Evolutionary conservation across 2,888 invertebrate species (phyloP).

Genomic region (Andricus quercusramuli): DNA sequence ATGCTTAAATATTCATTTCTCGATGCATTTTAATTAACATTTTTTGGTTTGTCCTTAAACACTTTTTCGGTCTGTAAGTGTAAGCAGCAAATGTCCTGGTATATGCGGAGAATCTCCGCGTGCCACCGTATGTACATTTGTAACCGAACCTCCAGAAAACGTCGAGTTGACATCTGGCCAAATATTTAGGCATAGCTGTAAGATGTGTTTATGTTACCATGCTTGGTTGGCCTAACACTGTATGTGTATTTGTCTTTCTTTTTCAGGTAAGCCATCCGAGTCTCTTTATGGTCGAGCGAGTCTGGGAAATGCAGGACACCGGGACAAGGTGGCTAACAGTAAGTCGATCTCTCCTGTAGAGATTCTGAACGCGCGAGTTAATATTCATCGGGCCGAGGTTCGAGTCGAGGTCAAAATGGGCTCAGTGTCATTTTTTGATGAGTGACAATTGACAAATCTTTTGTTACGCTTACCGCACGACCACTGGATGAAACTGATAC

Average conservation of each 20-base stretch:
- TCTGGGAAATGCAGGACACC: constrained; percentile 46
- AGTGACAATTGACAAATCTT: constrained; percentile 41
- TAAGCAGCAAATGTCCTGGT: neutral
- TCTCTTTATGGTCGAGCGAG: constrained; percentile 52
- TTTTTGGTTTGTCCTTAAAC: neutral
- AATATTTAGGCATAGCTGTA: constrained; percentile 68
- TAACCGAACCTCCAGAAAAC: constrained; percentile 46
- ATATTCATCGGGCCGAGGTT: constrained; percentile 41
- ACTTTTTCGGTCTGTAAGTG: neutral
- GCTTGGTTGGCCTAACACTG: constrained; percentile 54
- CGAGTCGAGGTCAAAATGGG: constrained; percentile 37
- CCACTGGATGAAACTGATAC: constrained; percentile 10
- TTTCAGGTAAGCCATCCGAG: constrained; percentile 67
- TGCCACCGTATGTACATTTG: constrained; percentile 41
- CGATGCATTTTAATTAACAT: neutral
- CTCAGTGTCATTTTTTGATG: constrained; percentile 14
- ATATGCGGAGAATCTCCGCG: neutral
- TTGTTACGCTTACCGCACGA: constrained; percentile 25
- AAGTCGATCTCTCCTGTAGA: constrained; percentile 53
- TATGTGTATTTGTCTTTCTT: constrained; percentile 58
- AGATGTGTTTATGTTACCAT: constrained; percentile 58
- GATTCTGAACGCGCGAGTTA: constrained; percentile 49
- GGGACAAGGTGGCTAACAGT: constrained; percentile 52
- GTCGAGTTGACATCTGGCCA: constrained; percentile 63
- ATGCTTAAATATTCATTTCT: neutral